Evolutionary conservation across 2,797 vertebrate genomes (phyloP).

Genomic region (Xyrichtys novacula): DNA sequence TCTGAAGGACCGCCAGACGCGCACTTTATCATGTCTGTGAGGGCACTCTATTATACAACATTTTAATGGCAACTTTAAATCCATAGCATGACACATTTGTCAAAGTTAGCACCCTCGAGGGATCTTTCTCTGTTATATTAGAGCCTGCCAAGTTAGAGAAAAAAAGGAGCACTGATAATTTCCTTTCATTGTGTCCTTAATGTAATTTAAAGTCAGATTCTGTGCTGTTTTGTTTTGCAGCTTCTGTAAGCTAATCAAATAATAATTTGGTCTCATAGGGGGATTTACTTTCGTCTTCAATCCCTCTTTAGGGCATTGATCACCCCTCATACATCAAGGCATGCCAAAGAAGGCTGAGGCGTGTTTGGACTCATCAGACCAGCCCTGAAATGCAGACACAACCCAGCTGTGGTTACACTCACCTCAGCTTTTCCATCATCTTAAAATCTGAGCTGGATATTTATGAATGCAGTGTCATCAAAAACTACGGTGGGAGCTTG

Average conservation of each 20-base stretch:
- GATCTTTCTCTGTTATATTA: too few relatives aligned
- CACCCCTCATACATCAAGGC: constrained; percentile 44
- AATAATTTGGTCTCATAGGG: background rate
- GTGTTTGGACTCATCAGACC: constrained; percentile 70
- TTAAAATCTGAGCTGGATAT: constrained; percentile 11
- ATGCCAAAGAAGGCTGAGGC: constrained; percentile 52
- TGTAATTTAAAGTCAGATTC: background rate
- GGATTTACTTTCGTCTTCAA: background rate
- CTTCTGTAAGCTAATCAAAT: background rate
- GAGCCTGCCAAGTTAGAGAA: too few relatives aligned
- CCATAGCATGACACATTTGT: too few relatives aligned
- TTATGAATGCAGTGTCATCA: constrained; percentile 2
- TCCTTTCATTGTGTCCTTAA: background rate
- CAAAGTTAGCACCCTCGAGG: too few relatives aligned
- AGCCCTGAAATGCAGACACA: constrained; percentile 46
- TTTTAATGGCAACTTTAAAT: too few relatives aligned
- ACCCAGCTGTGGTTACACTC: constrained; percentile 42
- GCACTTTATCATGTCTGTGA: too few relatives aligned
- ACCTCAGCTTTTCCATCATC: constrained; percentile 34
- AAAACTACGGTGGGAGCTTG: background rate
- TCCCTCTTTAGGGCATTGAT: constrained; percentile 23
- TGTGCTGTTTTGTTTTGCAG: background rate
- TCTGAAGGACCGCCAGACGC: too few relatives aligned
- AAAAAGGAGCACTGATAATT: too few relatives aligned
- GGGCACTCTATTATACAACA: too few relatives aligned